Base-by-base conservation (phyloP, 2,888 invertebrate species). In the Drosophila nr. perissopoda region DNA sequence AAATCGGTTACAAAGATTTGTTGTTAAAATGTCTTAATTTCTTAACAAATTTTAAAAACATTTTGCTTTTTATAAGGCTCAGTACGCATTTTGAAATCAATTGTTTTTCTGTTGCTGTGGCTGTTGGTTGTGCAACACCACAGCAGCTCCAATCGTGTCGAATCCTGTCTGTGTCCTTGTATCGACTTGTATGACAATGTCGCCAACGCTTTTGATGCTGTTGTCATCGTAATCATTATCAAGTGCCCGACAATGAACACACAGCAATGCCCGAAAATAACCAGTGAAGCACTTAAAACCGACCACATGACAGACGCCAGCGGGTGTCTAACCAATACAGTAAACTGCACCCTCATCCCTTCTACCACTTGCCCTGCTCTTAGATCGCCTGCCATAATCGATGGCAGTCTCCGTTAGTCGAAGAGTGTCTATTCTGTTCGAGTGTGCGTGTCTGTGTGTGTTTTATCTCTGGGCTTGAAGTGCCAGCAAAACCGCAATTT, bases 211-310 rank as follows among this genome's bases (percentile, higher is more conserved):
- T 57, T 70, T 69, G 73, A 59, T 66, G 64, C 63, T 70, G 79
- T 79, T 82, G 85, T 89, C 85, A 85, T 75, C 89, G 82, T 69
- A 76, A 76, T 88, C 88, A 84, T 86, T 89, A 86, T 88, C 88
- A 82, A 89, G 91, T 79, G 79, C 57, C 73, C 68, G 82, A 76
- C 79, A 89, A 62, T 64, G 65, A 52, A 89, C 80, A 74, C 70
- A 70, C 78, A 74, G 58, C 74, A 56, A 75, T 75, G 67, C 58
- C 76, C 76, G 66, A 88, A 88, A 88, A 82, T 87, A 88, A 76
- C 88, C 86, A 78, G 74, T 69, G 76, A 73, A 91, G 87, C 91
- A 87, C 87, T 87, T 87, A 91, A 91, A 90, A 80, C 63, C 69
- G 71, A 91, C 91, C 91, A 84, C 91, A 86, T 75, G 75, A 88